Base-by-base conservation (phyloP, 1,140 invertebrate species). In the Orchestia grillus region DNA sequence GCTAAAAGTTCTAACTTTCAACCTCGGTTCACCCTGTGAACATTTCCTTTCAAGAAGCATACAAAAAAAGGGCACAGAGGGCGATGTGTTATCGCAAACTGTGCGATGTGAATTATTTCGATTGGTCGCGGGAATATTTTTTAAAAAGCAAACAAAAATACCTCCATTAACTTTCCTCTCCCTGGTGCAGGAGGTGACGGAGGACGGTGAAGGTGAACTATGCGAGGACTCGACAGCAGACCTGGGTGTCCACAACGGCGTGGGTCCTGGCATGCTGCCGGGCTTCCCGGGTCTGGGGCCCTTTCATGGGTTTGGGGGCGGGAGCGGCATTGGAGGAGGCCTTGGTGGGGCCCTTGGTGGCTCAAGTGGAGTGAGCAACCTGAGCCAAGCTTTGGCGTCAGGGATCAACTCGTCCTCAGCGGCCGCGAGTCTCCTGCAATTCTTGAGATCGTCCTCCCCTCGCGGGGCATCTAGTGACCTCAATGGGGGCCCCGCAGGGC, bases 361-460 rank as follows among this genome's bases (percentile, higher is more conserved):
- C 43, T 94, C 92, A 40, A 44, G 43, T 19, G 92, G 92, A 44
- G 44, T 94, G 0, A 47, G 92, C 40, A 94, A 94, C 40, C 92
- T 94, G 15, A 47, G 92, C 36, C 92, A 94, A 47, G 92, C 92
- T 47, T 45, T 94, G 41, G 92, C 92, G 0, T 47, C 92, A 16
- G 92, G 92, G 47, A 94, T 94, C 6, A 94, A 94, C 36, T 94
- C 92, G 0, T 94, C 92, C 8, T 94, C 92, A 44, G 92, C 92
- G 1, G 92, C 92, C 4, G 92, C 92, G 40, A 94, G 92, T 94
- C 92, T 94, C 44, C 40, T 94, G 3, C 92, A 94, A 40, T 94
- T 94, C 92, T 94, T 94, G 92, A 94, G 92, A 94, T 94, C 92
- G 1, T 94, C 92, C 0, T 94, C 92, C 19, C 92, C 92, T 44